Conservation (phyloP, 2,113 vertebrate species). For the Xenotilapia flavipinnis region DNA sequence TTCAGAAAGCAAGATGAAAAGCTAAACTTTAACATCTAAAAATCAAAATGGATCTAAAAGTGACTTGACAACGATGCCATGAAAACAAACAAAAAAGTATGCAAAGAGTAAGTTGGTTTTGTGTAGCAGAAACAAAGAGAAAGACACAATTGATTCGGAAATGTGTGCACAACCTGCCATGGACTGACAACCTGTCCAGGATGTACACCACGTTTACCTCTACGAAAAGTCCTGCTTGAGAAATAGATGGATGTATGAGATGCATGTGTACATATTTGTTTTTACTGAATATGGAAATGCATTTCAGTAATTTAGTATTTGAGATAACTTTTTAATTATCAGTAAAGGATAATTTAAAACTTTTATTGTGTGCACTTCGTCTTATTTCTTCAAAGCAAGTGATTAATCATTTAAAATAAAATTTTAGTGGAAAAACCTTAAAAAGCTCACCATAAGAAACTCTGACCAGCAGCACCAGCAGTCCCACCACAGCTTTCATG, state of each 20-base stretch:
- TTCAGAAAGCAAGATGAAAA: rapidly evolving
- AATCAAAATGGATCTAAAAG: neutral
- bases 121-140: neutral
- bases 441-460: neutral
- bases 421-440: neutral
- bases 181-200: neutral
- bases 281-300: rapidly evolving
- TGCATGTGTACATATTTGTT: rapidly evolving
- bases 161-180: neutral
- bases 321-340: rapidly evolving
- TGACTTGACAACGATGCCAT: rapidly evolving
- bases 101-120: neutral
- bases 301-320: neutral
- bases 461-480: neutral
- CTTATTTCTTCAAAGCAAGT: neutral
- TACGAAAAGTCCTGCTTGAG: rapidly evolving
- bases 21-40: neutral
- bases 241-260: neutral
- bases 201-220: neutral
- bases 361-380: rapidly evolving
- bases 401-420: rapidly evolving
- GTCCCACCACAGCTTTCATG: neutral
- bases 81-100: neutral
- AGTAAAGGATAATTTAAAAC: rapidly evolving
- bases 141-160: neutral